Percentiles rank a stretch among this genome's conserved stretches.
Evolutionary conservation across 92 coral and sea anemone species (phyloP).

Genomic region (Nematostella vectensis): DNA sequence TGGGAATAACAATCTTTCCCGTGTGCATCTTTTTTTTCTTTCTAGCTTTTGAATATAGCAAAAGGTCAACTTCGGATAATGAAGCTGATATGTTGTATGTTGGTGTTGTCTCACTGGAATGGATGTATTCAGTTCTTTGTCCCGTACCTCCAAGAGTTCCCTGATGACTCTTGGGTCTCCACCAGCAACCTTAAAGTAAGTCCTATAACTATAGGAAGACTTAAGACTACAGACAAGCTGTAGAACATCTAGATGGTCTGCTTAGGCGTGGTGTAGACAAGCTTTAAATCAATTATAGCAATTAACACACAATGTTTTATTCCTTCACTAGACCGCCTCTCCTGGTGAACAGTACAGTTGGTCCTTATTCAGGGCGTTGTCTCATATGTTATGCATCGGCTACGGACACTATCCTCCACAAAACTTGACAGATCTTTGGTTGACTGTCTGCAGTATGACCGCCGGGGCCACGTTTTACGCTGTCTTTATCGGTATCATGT

Average conservation of each 20-base stretch:
- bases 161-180: slow-evolving; percentile 85
- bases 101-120: slow-evolving; percentile 95
- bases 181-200: slow-evolving; percentile 71
- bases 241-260: too few species aligned
- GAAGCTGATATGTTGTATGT: slow-evolving; percentile 90
- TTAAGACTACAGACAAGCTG: too few species aligned
- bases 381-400: slow-evolving; percentile 96
- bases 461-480: slow-evolving; percentile 97
- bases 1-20: too few species aligned
- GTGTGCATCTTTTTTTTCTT: neutral
- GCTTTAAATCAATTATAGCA: too few species aligned
- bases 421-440: slow-evolving; percentile 78
- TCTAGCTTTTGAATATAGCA: slow-evolving; percentile 78
- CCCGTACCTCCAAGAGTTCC: slow-evolving; percentile 86
- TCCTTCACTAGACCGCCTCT: neutral
- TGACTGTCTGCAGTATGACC: slow-evolving; percentile 92
- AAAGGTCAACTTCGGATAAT: slow-evolving; percentile 88
- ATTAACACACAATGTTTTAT: too few species aligned
- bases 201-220: too few species aligned
- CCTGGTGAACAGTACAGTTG: slow-evolving; percentile 76
- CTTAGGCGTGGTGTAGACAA: too few species aligned
- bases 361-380: slow-evolving; percentile 94
- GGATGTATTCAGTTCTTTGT: slow-evolving; percentile 96
- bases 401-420: slow-evolving; percentile 97
- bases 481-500: slow-evolving; percentile 98